Conservation (phyloP, 2,888 invertebrate species). For the Leucophenga maculata region DNA sequence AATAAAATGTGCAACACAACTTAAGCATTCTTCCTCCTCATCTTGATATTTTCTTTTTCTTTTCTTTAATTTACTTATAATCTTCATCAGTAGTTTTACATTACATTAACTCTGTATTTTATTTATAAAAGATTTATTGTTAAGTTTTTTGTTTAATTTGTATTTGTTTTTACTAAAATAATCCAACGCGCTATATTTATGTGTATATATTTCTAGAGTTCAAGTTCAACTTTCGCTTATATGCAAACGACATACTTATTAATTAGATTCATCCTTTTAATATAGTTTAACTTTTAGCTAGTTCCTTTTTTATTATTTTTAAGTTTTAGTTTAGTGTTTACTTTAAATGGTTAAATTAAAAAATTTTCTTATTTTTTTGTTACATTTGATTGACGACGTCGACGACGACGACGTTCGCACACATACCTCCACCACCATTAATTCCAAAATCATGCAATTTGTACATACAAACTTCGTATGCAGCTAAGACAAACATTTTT, state of each 20-base stretch:
- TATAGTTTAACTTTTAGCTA: conserved; percentile 66
- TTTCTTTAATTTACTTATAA: conserved; percentile 33
- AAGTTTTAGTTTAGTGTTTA: conserved; percentile 38
- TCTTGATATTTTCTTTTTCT: neutral
- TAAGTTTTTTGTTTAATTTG: conserved; percentile 49
- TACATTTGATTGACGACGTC: conserved; percentile 43
- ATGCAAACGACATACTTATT: conserved; percentile 65
- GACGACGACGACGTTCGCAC: neutral
- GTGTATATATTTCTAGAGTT: conserved; percentile 58
- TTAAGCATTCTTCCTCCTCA: conserved; percentile 53
- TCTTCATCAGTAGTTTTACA: conserved; percentile 50
- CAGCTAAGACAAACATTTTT: conserved; percentile 38
- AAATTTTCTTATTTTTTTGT: conserved; percentile 49
- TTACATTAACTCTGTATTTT: conserved; percentile 40
- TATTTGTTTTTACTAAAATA: conserved; percentile 58
- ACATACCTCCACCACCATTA: conserved; percentile 25
- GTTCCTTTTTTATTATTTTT: conserved; percentile 47
- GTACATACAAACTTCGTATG: neutral
- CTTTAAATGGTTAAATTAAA: conserved; percentile 59
- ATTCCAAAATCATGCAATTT: neutral
- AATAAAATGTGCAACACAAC: conserved; percentile 62
- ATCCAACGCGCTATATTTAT: conserved; percentile 56
- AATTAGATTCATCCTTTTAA: conserved; percentile 59
- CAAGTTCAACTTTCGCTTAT: conserved; percentile 66
- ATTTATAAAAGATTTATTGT: conserved; percentile 49